Percentiles rank a stretch among this genome's conserved stretches.
Conservation (phyloP, 2,888 invertebrate species). For the Cerastoderma edule region DNA sequence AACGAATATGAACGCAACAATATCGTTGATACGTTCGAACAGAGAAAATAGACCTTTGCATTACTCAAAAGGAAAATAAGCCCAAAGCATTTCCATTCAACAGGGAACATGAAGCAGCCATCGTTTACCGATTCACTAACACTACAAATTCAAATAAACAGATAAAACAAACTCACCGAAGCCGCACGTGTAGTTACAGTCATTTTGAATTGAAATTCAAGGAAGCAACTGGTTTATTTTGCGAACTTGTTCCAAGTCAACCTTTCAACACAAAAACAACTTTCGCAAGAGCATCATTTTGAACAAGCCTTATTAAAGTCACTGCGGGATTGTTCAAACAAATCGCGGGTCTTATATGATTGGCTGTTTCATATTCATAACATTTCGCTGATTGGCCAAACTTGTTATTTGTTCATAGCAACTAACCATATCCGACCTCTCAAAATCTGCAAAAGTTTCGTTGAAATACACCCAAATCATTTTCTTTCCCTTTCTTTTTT, state of each 20-base stretch:
- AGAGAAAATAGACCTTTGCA: too few relatives aligned
- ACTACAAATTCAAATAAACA: too few relatives aligned
- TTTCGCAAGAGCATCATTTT: slow-evolving; percentile 60
- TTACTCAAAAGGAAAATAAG: too few relatives aligned
- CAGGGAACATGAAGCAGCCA: too few relatives aligned
- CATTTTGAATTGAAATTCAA: slow-evolving; percentile 38
- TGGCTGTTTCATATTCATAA: slow-evolving; percentile 62
- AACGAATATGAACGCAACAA: too few relatives aligned
- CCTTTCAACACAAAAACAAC: neutral
- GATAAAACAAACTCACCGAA: slow-evolving; percentile 61
- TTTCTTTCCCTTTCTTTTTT: too few relatives aligned
- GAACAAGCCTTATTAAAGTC: slow-evolving; percentile 59
- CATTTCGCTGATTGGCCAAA: slow-evolving; percentile 70
- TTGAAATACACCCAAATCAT: neutral
- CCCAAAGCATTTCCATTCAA: too few relatives aligned
- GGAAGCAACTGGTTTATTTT: slow-evolving; percentile 14
- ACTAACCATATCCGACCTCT: slow-evolving; percentile 29
- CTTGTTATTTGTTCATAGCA: slow-evolving; percentile 66
- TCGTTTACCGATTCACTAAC: too few relatives aligned
- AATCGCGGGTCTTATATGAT: slow-evolving; percentile 66
- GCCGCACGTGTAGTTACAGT: slow-evolving; percentile 66
- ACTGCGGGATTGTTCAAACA: slow-evolving; percentile 69
- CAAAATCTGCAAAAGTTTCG: neutral
- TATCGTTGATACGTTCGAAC: too few relatives aligned
- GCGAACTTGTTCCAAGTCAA: neutral